Conservation (phyloP, 2,888 invertebrate genomes). For the Gastracanthus pulcherrimus region DNA sequence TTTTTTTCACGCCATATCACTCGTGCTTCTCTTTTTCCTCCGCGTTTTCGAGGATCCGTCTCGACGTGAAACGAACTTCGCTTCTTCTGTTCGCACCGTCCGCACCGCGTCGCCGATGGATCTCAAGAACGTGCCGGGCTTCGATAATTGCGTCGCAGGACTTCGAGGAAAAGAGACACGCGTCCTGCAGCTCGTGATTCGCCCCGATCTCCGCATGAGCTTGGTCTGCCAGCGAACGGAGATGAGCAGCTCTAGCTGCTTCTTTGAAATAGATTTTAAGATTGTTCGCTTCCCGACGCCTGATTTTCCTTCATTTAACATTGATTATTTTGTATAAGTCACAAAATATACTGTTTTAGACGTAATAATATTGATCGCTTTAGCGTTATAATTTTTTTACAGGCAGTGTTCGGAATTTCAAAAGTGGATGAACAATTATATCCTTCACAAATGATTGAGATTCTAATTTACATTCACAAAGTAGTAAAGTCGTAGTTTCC, state of each 20-base stretch:
- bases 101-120: constrained; percentile 17
- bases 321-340: no score
- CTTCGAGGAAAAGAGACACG: neutral
- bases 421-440: neutral
- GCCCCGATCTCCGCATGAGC: neutral
- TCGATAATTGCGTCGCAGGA: constrained; percentile 52
- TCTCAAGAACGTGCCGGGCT: constrained; percentile 56
- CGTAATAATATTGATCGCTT: no score
- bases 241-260: constrained; percentile 9
- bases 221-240: neutral
- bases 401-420: neutral
- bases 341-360: no score
- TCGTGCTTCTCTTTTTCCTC: neutral
- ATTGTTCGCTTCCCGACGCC: neutral
- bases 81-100: constrained; percentile 23
- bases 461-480: no score
- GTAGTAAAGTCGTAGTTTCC: no score
- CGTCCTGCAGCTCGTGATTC: constrained; percentile 13
- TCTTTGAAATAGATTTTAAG: constrained; percentile 1
- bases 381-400: no score
- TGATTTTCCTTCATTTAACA: no score
- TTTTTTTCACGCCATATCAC: neutral
- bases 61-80: constrained; percentile 51
- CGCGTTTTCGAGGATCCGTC: constrained; percentile 40
- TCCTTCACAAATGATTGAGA: no score